These are phyloP conservation scores for Pavo muticus DNA, from an alignment of 2,113 vertebrate genomes.

Conservation along the genomic window DNA sequence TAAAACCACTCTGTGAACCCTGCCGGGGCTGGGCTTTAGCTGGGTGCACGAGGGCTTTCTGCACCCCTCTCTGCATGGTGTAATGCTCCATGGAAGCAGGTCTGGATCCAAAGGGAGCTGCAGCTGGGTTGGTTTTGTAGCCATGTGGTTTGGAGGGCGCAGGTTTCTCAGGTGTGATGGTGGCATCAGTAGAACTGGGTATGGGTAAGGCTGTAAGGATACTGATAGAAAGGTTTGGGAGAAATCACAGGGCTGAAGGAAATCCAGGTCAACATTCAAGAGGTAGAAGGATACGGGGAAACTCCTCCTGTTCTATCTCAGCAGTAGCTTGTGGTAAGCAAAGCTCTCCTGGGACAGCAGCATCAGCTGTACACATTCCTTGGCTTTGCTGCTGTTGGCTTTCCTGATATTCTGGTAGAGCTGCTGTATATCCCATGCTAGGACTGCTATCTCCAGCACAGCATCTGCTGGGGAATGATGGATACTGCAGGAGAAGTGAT, in stretches of 20 bases:
- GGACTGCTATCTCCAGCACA: background rate
- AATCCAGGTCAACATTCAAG: background rate
- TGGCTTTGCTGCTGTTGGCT: background rate
- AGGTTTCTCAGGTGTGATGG: background rate
- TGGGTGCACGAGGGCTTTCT: background rate
- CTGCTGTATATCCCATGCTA: background rate
- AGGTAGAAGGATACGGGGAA: background rate
- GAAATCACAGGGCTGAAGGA: background rate
- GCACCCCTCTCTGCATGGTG: background rate
- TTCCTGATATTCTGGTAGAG: background rate
- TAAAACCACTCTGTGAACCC: accelerated
- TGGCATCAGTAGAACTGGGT: background rate
- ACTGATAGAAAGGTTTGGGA: background rate
- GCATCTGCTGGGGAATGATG: background rate
- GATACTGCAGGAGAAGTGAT: background rate
- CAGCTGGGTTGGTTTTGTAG: background rate
- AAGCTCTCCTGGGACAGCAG: background rate
- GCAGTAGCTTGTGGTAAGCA: background rate
- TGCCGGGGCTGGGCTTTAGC: background rate
- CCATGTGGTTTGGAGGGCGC: accelerated
- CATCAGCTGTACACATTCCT: background rate
- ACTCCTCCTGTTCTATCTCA: background rate
- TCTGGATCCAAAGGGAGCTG: background rate
- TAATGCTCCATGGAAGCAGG: background rate
- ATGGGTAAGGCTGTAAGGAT: background rate